Conservation (phyloP, 2,797 vertebrate species). For the Mus minutoides region DNA sequence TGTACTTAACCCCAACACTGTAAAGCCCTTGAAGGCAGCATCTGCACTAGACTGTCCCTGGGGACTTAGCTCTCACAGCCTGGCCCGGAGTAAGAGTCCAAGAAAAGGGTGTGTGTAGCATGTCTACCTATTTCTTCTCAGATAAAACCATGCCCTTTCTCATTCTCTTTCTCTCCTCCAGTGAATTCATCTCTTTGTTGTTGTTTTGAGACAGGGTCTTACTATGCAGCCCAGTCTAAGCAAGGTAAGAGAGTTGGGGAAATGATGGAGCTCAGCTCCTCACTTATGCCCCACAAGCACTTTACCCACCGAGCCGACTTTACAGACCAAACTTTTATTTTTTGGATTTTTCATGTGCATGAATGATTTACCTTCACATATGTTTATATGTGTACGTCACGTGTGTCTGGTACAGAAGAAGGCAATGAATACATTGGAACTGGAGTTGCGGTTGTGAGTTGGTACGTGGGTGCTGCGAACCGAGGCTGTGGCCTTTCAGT, state of each 20-base stretch:
- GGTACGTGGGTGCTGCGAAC: background rate
- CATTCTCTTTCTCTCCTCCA: background rate
- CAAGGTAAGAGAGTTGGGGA: background rate
- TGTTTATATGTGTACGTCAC: background rate
- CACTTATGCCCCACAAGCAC: too few species aligned
- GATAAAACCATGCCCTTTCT: background rate
- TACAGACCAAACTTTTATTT: too few species aligned
- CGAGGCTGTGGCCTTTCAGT: too few species aligned
- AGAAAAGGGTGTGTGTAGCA: background rate
- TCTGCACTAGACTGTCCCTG: background rate
- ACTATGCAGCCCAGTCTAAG: background rate
- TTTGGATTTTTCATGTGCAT: background rate
- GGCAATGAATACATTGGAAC: background rate
- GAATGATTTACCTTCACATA: background rate
- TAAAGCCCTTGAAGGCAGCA: background rate
- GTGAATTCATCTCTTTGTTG: background rate
- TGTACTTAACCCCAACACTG: conserved; percentile 1
- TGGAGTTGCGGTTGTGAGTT: background rate
- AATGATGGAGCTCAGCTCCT: background rate
- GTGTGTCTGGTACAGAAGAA: background rate
- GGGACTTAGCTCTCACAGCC: background rate
- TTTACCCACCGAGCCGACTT: background rate
- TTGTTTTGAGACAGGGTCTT: background rate
- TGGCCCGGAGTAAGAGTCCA: background rate
- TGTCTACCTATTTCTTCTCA: background rate